phyloP scores from a whole-genome alignment of 2,888 invertebrate species.

The Sphaeridia pumilis region DNA sequence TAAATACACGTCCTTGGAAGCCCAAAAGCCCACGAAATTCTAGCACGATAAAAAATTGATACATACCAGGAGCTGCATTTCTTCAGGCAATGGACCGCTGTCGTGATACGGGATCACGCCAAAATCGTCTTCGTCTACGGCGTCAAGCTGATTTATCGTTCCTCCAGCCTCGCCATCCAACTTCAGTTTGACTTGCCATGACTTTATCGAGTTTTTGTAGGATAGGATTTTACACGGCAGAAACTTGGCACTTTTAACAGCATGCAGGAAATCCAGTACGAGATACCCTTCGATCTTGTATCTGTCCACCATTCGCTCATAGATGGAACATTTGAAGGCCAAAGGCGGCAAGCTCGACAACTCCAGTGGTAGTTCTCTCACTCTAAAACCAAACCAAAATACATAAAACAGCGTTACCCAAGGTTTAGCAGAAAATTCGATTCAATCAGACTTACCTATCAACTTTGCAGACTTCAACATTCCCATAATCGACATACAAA shows the following conservation, averaged over 20 bases:
- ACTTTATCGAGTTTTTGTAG: not conserved
- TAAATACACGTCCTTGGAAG: no score
- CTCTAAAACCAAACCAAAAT: slow-evolving; percentile 1
- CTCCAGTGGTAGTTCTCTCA: not conserved
- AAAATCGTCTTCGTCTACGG: not conserved
- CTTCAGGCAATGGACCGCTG: not conserved
- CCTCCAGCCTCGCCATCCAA: not conserved
- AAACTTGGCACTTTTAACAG: not conserved
- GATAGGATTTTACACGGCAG: not conserved
- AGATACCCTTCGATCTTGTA: not conserved
- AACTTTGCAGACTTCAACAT: not conserved
- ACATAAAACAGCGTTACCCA: not conserved
- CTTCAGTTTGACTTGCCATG: not conserved
- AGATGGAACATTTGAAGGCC: slow-evolving; percentile 1
- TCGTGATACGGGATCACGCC: not conserved
- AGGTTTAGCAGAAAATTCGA: not conserved
- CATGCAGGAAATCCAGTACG: not conserved
- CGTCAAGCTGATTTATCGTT: not conserved
- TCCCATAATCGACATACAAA: slow-evolving; percentile 10
- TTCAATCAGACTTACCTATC: slow-evolving; percentile 1
- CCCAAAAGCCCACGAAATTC: not conserved
- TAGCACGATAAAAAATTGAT: not conserved
- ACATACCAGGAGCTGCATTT: not conserved
- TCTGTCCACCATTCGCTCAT: no score
- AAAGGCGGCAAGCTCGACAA: not conserved